Base-by-base conservation (phyloP, 2,797 vertebrate genomes). In the Pampus argenteus region DNA sequence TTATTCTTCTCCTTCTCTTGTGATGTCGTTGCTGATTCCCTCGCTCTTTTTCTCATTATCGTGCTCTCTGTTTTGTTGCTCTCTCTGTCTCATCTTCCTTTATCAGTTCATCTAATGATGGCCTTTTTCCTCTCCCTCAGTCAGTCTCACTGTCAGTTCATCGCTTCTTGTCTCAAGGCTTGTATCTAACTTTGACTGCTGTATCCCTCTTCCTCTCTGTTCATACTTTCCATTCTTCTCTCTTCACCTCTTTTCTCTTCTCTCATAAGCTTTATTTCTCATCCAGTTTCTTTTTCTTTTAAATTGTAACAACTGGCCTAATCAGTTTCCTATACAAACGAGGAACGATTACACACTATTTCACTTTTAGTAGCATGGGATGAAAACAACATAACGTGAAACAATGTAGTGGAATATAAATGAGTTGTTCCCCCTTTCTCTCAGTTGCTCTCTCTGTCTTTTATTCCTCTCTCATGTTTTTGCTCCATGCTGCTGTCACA, bases 1-100 rank as follows among this genome's bases (percentile, higher is more conserved):
- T 76, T 64, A 68, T 84, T 70, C 73, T 40, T 51, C n/a, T 72
- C 66, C 48, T 73, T 67, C 61, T 79, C 76, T 44, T 81, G 42
- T 71, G 63, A 85, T 88, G 71, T 55, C 64, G 58, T 64, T 65
- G 67, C 72, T 28, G 55, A 75, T 68, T 64, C 63, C 13, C 20
- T 52, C 54, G 67, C 44, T 68, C 15, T 47, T 52, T 71, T 57
- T 61, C 38, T 50, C 50, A 50, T 49, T 66, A 22, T 81, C 31
- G 47, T 6, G 36, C 54, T 70, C 38, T 51, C 68, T 51, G 28
- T 58, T 36, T 66, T 38, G 74, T 26, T 22, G 25, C 64, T 42
- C 60, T 67, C 28, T 55, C 49, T 47, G 34, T 51, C 67, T 78
- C n/a, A 29, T 66, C 62, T 57, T 44, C 26, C 28, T 49, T 60